Evolutionary conservation across 2,113 vertebrate species (phyloP), one percentile per base, ranked within the genome.

Genomic region (Pithys albifrons): DNA sequence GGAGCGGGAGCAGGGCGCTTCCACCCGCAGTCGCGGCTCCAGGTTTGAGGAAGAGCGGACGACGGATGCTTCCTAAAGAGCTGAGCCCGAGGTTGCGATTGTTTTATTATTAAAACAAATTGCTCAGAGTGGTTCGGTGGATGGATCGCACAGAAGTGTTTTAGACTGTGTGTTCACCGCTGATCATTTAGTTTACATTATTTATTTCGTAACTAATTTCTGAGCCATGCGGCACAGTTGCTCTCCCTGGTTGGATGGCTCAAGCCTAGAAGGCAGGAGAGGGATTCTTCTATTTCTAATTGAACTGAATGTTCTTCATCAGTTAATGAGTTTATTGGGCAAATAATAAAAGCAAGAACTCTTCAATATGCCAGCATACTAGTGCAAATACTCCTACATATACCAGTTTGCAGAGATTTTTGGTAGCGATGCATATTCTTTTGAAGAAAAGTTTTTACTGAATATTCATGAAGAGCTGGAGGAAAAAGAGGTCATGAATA

Each of bases 401-500:
- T 59, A 51, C 48, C 49, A 16, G 15, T 72, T 91, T 80, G 35
- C 59, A 48, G 78, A 65, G 64, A 33, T 88, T 91, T 77, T 88
- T 62, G 8, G 15, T 74, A 80, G 10, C 79, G 19, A 27, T 88
- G 54, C 94, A 84, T 91, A 91, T 94, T 94, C 93, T 92, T 57
- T 57, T 84, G 85, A 92, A 67, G 71, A 74, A 78, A 93, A 94
- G 69, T 94, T 95, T 90, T 92, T 86, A 78, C 52, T 94, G 93
- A 97, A 92, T 93, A 93, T 91, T 97, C 85, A 93, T 93, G 76
- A 87, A 57, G 86, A 91, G 71, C 39, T 94, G 58, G 31, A 93
- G 85, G 85, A 80, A 96, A 95, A 93, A 90, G 85, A 88, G 72
- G 59, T 92, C 90, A 86, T 96, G 95, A 94, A 96, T 96, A 96